Evolutionary conservation across 2,113 vertebrate genomes (phyloP), one percentile per base, ranked within the genome.

Genomic region (Lampris incognitus): DNA sequence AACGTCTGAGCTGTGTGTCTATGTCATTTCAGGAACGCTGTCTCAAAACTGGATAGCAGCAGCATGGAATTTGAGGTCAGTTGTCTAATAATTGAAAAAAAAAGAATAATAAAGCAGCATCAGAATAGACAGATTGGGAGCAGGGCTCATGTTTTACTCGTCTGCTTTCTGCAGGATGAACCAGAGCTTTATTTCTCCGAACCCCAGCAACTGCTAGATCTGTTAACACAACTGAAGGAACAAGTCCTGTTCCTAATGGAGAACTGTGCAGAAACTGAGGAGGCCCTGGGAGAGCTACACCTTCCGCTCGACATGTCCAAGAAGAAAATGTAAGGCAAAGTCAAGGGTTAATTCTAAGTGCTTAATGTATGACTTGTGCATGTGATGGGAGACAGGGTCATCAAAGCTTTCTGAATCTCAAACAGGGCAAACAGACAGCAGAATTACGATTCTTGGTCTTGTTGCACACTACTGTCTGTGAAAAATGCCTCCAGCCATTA

Each of bases 221-320:
- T 96, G 88, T 94, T 98, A 81, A 89, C 10, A 2, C 88, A 95
- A 79, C 91, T 97, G 86, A 95, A 96, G 13, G 95, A 98, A 80
- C 95, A 99, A 87, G 98, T 95, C 84, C 84, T 97, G 52, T 96
- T 94, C 0, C 90, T 98, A 36, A 93, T 97, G 69, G 95, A 97
- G 85, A 96, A 96, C 90, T 94, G 90, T 0, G 93, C 94, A 2
- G 95, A 96, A 61, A 92, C 86, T 0, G 93, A 97, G 11, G 94
- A 96, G 81, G 82, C 78, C 0, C 73, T 97, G 76, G 92, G 96
- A 42, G 92, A 95, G 36, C 89, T 96, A 38, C 89, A 69, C 1
- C 79, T 91, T 41, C 83, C 83, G 51, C 89, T 95, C 72, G 85
- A 90, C 67, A 91, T 55, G n/a, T 95, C 92, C 0, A 83, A 85